phyloP scores from a whole-genome alignment of 2,113 vertebrate genomes.

The Propithecus coquereli region DNA sequence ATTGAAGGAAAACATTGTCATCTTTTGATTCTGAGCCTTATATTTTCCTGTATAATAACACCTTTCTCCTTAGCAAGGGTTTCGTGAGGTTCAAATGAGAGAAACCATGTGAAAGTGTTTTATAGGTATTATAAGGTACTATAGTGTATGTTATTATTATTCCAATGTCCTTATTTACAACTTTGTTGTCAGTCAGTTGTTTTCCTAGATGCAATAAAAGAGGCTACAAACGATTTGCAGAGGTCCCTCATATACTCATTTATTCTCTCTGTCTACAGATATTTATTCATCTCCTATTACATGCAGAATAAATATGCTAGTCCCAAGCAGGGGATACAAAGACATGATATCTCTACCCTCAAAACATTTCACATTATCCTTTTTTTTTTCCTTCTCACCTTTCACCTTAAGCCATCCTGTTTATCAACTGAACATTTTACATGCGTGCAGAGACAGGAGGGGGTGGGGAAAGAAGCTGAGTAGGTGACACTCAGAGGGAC shows the following conservation, averaged over 20 bases:
- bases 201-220: slow-evolving; percentile 15
- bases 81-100: slow-evolving; percentile 33
- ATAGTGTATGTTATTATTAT: background rate
- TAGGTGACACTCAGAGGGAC: background rate
- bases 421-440: slow-evolving; percentile 53
- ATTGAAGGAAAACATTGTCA: slow-evolving; percentile 30
- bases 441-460: slow-evolving; percentile 45
- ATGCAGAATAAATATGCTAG: background rate
- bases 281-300: background rate
- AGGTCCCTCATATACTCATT: background rate
- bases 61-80: slow-evolving; percentile 19
- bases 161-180: background rate
- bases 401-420: slow-evolving; percentile 66
- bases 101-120: slow-evolving; percentile 45
- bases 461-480: slow-evolving; percentile 26
- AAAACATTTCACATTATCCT: background rate
- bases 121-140: background rate
- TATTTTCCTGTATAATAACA: slow-evolving; percentile 36
- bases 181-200: slow-evolving; percentile 1
- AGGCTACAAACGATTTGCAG: background rate
- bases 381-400: slow-evolving; percentile 34
- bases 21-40: slow-evolving; percentile 29
- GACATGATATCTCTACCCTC: background rate
- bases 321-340: background rate
- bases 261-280: background rate